Conservation (phyloP, 2,113 vertebrate species). For the Corvus cornix region DNA sequence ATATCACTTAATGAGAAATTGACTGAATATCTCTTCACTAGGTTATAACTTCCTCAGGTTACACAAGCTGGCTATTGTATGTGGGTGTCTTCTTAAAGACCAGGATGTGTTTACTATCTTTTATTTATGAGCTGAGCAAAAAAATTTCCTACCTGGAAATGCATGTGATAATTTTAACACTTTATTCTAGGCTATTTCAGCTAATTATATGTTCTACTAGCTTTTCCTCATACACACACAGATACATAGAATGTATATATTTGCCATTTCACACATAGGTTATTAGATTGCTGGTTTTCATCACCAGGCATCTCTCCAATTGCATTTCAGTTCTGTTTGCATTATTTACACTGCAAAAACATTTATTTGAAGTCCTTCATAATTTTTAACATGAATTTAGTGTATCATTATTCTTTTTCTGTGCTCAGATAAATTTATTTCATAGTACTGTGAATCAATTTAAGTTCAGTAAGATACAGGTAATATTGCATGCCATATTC, state of each 20-base stretch:
- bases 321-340: background rate
- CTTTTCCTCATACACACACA: background rate
- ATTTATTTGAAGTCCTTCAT: background rate
- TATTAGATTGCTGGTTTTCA: background rate
- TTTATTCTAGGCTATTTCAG: background rate
- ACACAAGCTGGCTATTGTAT: background rate
- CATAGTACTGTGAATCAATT: background rate
- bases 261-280: background rate
- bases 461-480: background rate
- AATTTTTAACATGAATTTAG: background rate
- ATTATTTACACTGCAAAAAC: background rate
- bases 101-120: background rate
- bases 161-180: background rate
- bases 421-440: background rate
- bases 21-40: background rate
- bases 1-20: background rate
- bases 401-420: background rate
- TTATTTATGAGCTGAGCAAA: background rate
- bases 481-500: background rate
- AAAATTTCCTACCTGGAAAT: background rate
- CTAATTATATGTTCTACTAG: background rate
- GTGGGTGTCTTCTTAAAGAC: background rate
- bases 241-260: background rate
- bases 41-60: background rate
- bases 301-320: background rate